Evolutionary conservation across 2,113 vertebrate species (phyloP).

Genomic region (Martes martes): DNA sequence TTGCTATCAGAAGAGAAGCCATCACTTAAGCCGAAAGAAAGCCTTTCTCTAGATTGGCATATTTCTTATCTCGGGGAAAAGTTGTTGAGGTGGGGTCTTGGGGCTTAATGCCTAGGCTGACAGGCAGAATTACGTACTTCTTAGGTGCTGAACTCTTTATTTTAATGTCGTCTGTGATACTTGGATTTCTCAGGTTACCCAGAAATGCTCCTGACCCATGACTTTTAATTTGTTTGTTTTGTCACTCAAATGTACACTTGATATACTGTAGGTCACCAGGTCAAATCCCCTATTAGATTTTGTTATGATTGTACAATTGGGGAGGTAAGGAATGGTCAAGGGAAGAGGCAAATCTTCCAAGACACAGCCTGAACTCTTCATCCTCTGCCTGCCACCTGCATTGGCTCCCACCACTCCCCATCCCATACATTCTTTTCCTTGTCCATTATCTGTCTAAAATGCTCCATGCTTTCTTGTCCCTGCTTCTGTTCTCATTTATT

Average conservation of each 20-base stretch:
- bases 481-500: neutral
- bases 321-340: neutral
- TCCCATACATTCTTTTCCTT: neutral
- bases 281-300: neutral
- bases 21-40: neutral
- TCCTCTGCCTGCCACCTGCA: neutral
- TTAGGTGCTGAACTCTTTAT: neutral
- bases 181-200: neutral
- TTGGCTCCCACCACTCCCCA: neutral
- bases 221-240: constrained; percentile 31
- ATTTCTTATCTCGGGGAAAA: constrained; percentile 30
- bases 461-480: neutral
- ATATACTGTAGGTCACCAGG: neutral
- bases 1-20: constrained; percentile 29
- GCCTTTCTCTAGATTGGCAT: neutral
- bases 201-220: neutral
- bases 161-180: constrained; percentile 13
- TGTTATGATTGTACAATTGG: neutral
- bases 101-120: neutral
- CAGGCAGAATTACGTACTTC: neutral
- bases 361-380: neutral
- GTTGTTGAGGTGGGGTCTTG: neutral
- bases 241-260: neutral
- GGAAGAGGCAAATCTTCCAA: neutral
- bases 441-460: neutral